Percentiles rank a stretch among this genome's conserved stretches.
phyloP scores from a whole-genome alignment of 1,140 invertebrate species.

The Drosophila kanapiae region DNA sequence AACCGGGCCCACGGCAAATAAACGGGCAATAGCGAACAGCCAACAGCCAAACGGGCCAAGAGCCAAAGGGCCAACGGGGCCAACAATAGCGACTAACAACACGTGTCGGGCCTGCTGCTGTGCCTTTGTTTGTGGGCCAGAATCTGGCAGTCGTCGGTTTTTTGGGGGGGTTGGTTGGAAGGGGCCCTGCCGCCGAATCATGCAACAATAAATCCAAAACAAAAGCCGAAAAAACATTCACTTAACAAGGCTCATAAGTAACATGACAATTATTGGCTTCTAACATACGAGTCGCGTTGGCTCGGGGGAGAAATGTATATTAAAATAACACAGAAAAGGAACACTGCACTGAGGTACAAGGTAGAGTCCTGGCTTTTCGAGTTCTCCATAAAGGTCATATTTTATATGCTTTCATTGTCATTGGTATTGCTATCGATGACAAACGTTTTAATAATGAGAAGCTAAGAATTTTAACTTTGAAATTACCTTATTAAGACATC shows the following conservation, averaged over 20 bases:
- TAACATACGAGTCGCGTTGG: conserved; percentile 10
- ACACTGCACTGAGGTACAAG: background rate
- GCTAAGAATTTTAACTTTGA: no score
- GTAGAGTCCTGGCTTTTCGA: background rate
- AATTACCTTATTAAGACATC: no score
- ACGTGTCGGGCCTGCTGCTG: conserved; percentile 34
- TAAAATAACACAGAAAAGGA: background rate
- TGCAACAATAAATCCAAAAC: conserved; percentile 37
- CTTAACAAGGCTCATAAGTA: conserved; percentile 22
- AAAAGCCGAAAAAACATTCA: conserved; percentile 21
- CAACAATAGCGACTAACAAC: conserved; percentile 30
- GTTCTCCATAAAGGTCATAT: no score
- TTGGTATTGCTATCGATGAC: background rate
- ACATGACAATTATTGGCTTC: conserved; percentile 37
- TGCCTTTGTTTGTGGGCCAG: conserved; percentile 26
- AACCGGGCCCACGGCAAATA: conserved; percentile 20
- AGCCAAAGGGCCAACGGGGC: conserved; percentile 1
- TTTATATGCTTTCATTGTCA: background rate
- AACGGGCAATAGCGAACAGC: conserved; percentile 4
- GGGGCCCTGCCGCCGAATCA: background rate
- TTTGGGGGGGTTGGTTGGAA: conserved; percentile 9
- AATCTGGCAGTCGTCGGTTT: conserved; percentile 2
- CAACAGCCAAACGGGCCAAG: conserved; percentile 10
- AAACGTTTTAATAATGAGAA: no score
- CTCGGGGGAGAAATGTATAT: conserved; percentile 4